Evolutionary conservation across 2,888 invertebrate genomes (phyloP), one percentile per base, ranked within the genome.

Genomic region (Notodonta ziczac): DNA sequence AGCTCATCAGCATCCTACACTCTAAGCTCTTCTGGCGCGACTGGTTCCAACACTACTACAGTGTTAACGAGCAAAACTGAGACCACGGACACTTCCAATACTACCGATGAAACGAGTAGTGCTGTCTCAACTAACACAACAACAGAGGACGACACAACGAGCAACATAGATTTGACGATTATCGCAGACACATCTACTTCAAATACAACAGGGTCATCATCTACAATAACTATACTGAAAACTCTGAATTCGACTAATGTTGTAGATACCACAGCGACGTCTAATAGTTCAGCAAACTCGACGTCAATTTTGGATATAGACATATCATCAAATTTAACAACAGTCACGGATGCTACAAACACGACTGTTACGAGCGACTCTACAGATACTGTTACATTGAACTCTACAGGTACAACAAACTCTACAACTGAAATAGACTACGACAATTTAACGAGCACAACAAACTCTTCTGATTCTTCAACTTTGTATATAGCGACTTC

Each of bases 131-230:
- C 52, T 14, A 54, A 66, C 10, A 52, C 60, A 24, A 52, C 40
- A 8, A 55, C 52, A 4, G 50, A 8, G 14, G 58, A 63, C 3
- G 69, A 69, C 39, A 53, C 62, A 46, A 16, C 14, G 6, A 55
- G 44, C 8, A 51, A 12, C 39, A 56, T 57, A 5, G 72, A 71
- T 64, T 62, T 72, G 53, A 61, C 62, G 14, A 62, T 69, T 42
- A 53, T 9, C 5, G 63, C 63, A 7, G 24, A 56, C 10, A 54
- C 63, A 3, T 48, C 60, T 42, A 57, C 16, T 54, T 46, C 40
- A 42, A 69, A 67, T 60, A 13, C 32, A 24, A 63, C 56, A 44
- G 56, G 56, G 40, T 56, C 44, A 16, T 56, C 57, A 50, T 62
- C 56, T 63, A 56, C 46, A 32, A 63, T 13, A n/a, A 35, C 44